Conservation (phyloP, 1,140 invertebrate species). For the Macrocentrus cingulum region DNA sequence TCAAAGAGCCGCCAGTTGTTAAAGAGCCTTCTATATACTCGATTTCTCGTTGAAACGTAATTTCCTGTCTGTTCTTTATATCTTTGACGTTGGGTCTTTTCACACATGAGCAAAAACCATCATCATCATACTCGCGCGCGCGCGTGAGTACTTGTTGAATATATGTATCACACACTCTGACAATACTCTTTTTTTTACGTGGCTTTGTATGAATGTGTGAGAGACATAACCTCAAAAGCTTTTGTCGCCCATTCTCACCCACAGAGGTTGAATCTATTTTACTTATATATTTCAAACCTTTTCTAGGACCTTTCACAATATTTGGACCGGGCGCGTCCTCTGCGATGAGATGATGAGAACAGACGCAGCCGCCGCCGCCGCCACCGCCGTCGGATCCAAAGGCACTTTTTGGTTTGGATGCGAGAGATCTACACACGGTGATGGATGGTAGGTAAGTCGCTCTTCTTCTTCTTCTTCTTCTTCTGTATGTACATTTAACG, state of each 20-base stretch:
- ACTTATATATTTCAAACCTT: slow-evolving; percentile 57
- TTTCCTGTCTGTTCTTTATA: slow-evolving; percentile 2
- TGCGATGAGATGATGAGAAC: slow-evolving; percentile 13
- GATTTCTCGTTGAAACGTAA: slow-evolving; percentile 34
- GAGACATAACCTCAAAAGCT: no score
- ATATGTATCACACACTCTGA: background rate
- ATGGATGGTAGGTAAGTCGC: slow-evolving; percentile 51
- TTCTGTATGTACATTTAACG: background rate
- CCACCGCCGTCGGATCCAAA: slow-evolving; percentile 27
- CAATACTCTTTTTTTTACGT: no score
- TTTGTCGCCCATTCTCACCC: no score
- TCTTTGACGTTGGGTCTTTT: background rate
- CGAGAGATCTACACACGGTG: slow-evolving; percentile 41
- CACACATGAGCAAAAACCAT: slow-evolving; percentile 11
- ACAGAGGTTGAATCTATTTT: slow-evolving; percentile 56
- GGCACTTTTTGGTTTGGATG: no score
- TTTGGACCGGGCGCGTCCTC: slow-evolving; percentile 54
- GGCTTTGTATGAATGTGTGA: no score
- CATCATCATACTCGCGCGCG: background rate
- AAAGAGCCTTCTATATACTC: slow-evolving; percentile 46
- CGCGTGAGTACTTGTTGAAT: background rate
- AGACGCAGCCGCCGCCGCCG: slow-evolving; percentile 20
- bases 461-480: background rate
- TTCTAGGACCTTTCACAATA: slow-evolving; percentile 62
- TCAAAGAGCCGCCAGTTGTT: slow-evolving; percentile 57